Evolutionary conservation across 2,113 vertebrate genomes (phyloP).

Genomic region (Syrmaticus mikado): DNA sequence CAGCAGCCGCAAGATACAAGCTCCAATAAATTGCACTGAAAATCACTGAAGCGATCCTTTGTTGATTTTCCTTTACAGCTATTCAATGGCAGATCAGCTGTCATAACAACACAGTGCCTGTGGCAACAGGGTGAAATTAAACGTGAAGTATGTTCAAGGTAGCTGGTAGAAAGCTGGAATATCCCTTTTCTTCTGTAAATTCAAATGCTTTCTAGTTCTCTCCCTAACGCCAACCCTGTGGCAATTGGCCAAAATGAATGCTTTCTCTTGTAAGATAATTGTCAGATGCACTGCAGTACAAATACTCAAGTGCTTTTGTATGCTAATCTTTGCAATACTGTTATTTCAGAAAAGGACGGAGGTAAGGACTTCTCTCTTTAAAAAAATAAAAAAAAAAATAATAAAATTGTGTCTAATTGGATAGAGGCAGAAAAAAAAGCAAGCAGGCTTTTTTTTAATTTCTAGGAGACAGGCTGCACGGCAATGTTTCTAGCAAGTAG

Average conservation of each 20-base stretch:
- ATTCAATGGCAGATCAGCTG: conserved; percentile 53
- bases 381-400: neutral
- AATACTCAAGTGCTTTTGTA: conserved; percentile 28
- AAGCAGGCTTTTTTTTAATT: neutral
- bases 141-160: conserved; percentile 70
- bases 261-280: conserved; percentile 43
- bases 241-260: neutral
- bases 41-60: conserved; percentile 56
- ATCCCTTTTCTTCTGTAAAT: conserved; percentile 21
- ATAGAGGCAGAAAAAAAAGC: neutral
- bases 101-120: conserved; percentile 45
- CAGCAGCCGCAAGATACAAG: conserved; percentile 58
- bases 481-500: neutral
- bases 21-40: conserved; percentile 41
- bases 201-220: neutral
- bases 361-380: neutral
- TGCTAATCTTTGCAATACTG: conserved; percentile 27
- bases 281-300: conserved; percentile 31
- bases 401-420: neutral
- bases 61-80: conserved; percentile 71
- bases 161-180: conserved; percentile 56
- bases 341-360: neutral
- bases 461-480: neutral
- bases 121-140: conserved; percentile 61
- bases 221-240: neutral